These are phyloP conservation scores for Calidris pugnax DNA, from an alignment of 2,113 vertebrate species.

Conservation along the genomic window DNA sequence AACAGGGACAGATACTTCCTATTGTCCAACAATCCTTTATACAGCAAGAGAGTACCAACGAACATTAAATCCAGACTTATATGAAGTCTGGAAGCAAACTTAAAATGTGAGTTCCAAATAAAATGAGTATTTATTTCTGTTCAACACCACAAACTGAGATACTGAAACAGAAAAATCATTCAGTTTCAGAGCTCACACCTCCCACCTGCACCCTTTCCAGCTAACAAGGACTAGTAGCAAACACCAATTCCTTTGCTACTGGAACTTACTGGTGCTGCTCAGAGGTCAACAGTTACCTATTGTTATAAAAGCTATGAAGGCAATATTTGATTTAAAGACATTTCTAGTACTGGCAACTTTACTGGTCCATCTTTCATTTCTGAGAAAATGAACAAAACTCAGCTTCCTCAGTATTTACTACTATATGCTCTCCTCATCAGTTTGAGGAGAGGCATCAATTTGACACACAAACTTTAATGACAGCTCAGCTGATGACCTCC, in stretches of 20 bases:
- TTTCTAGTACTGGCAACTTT: not conserved
- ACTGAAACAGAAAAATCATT: not conserved
- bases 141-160: not conserved
- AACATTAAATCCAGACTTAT: not conserved
- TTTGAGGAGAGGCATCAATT: not conserved
- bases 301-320: not conserved
- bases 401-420: not conserved
- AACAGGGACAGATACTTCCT: not conserved
- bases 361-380: not conserved
- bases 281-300: not conserved
- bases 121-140: not conserved
- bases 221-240: not conserved
- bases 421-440: not conserved
- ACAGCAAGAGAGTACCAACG: not conserved
- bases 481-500: not conserved
- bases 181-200: not conserved
- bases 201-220: not conserved
- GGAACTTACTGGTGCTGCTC: not conserved
- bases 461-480: not conserved
- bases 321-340: not conserved
- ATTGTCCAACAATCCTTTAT: not conserved
- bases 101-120: not conserved
- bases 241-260: not conserved
- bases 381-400: not conserved
- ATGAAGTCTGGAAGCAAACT: not conserved